Evolutionary conservation across 2,888 invertebrate species (phyloP).

Genomic region (Machimus atricapillus): DNA sequence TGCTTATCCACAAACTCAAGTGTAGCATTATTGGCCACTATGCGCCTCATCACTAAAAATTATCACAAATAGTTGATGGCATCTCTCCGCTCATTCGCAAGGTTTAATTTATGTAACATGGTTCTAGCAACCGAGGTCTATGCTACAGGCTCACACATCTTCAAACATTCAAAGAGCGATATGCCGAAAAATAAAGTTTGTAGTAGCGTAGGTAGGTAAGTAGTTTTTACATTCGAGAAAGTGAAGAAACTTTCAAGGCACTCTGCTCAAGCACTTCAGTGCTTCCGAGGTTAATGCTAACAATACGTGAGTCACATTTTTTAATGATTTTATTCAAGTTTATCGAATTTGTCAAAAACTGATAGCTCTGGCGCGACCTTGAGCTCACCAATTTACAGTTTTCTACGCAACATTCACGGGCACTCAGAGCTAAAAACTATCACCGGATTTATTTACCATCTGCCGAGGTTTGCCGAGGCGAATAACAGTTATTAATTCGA

Average conservation of each 20-base stretch:
- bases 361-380: background rate
- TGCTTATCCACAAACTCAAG: background rate
- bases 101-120: background rate
- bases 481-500: constrained; percentile 23
- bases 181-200: background rate
- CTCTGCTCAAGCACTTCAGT: background rate
- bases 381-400: background rate
- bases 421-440: constrained; percentile 9
- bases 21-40: background rate
- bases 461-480: background rate
- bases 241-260: background rate
- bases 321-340: background rate
- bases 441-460: background rate
- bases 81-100: background rate
- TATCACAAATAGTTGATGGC: background rate
- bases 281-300: background rate
- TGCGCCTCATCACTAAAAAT: background rate
- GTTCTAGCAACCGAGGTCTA: background rate
- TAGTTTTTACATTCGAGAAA: background rate
- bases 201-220: background rate
- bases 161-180: background rate
- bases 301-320: background rate
- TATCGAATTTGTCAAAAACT: background rate
- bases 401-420: constrained; percentile 24
- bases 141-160: background rate